Evolutionary conservation across 2,888 invertebrate species (phyloP).

Genomic region (Norana najaformis): DNA sequence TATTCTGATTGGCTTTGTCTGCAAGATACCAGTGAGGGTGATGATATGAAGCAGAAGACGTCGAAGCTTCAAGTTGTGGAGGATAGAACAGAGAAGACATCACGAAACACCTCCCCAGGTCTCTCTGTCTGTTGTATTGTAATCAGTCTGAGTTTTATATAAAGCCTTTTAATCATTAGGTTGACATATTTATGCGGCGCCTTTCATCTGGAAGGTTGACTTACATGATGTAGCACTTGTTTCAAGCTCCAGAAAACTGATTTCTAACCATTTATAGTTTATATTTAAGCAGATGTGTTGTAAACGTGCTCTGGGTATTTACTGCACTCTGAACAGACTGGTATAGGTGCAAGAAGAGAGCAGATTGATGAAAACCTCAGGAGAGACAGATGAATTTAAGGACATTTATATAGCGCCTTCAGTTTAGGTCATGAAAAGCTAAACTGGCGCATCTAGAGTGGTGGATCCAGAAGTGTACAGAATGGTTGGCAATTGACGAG

Average conservation of each 20-base stretch:
- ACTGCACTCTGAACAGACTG: background rate
- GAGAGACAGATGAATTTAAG: background rate
- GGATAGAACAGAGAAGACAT: background rate
- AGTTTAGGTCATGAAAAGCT: background rate
- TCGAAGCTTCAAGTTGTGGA: background rate
- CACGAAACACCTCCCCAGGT: background rate
- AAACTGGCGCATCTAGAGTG: no score
- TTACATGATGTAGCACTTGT: background rate
- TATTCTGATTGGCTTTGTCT: slow-evolving; percentile 22
- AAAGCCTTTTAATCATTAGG: background rate
- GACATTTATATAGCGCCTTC: background rate
- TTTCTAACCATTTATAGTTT: background rate
- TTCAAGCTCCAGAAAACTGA: background rate
- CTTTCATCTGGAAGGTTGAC: background rate
- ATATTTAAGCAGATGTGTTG: background rate
- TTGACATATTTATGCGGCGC: background rate
- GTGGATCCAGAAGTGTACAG: no score
- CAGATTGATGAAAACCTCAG: background rate
- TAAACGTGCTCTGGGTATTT: background rate
- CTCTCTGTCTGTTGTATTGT: background rate
- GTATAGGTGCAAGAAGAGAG: background rate
- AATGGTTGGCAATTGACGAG: no score
- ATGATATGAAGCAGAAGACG: background rate
- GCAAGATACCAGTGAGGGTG: background rate
- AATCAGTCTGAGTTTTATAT: background rate